Base-by-base conservation (phyloP, 2,888 invertebrate species). In the Lymantria dispar region DNA sequence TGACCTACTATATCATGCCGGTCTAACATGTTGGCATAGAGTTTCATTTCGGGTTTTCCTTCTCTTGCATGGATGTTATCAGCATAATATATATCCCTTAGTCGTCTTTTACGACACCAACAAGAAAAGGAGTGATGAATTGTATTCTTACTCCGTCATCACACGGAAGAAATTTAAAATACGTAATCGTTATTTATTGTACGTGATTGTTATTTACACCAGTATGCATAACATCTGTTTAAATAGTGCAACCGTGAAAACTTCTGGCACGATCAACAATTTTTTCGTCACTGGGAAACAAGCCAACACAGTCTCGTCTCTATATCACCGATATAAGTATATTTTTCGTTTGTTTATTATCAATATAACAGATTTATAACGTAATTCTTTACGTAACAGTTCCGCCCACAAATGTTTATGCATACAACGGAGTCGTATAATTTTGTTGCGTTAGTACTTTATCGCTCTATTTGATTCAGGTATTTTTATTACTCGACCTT, bases 341-440 rank as follows among this genome's bases (percentile, higher is more conserved):
- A 29, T 30, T 43, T 53, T 33, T 68, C 8, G 29, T 0, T 45
- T 38, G 41, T 7, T 8, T 50, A 11, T 52, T 59, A 57, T 58
- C 59, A 48, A 47, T 42, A 11, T 62, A 52, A 52, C 57, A 54
- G 33, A 30, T 15, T 11, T 54, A 30, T 68, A 60, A 66, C 66
- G 65, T 60, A 48, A 54, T 8, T 14, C 10, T 7, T 58, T 53
- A 60, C 53, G 60, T 62, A 60, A 64, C 45, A 49, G 48, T 46
- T 48, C 61, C 56, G 54, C 63, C 63, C 54, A 65, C 68, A 47
- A 11, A 55, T 46, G 69, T 72, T 75, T n/a, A n/a, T 75, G 68
- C 61, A 67, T 63, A 60, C 22, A 22, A 2, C 50, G 51, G 43
- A 46, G 40, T 12, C 43, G 48, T 57, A 56, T 45, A 56, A 50